Evolutionary conservation across 2,113 vertebrate species (phyloP), one percentile per base, ranked within the genome.

Genomic region (Oreochromis spilurus): DNA sequence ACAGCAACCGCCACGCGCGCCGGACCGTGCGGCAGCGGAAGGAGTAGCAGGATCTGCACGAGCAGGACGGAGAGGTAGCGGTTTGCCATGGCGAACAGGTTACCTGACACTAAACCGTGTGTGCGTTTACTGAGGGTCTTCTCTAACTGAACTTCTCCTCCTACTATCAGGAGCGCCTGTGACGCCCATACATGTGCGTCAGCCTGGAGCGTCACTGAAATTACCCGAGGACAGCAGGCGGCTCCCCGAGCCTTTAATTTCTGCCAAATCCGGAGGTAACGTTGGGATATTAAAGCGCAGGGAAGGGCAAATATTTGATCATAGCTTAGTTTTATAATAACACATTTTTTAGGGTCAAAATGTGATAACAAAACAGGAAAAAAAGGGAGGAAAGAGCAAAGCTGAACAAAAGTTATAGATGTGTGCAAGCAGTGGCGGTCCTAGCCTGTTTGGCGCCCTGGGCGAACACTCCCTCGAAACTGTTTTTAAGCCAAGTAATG

Each of bases 31-130:
- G 40, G 48, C 34, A 10, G 16, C 13, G 84, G 79, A 40, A 21
- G 40, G 11, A 84, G 31, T 31, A 85, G 70, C 43, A 78, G 72
- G 82, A 78, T 29, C 52, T 78, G 40, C 21, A 75, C 31, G 9
- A 91, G 84, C 75, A 85, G 89, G 81, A 88, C 2, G 29, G 38
- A 82, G 55, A 90, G 26, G 50, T 75, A 50, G 45, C 84, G 55
- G 54, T 13, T 62, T 29, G 34, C 10, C 85, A 83, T 87, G 85
- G 62, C 87, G 65, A 52, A 31, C 85, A 40, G 53, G 40, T 65
- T 50, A 7, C 40, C 38, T 55, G 5, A 26, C 34, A 53, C 21
- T n/a, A 48, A 2, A 38, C n/a, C 19, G 38, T 48, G 65, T 21
- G 81, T 9, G 26, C 11, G 24, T 70, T 6, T 48, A 48, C 11